Base-by-base conservation (phyloP, 2,888 invertebrate genomes). In the Scaptomyza cyrtandrae region DNA sequence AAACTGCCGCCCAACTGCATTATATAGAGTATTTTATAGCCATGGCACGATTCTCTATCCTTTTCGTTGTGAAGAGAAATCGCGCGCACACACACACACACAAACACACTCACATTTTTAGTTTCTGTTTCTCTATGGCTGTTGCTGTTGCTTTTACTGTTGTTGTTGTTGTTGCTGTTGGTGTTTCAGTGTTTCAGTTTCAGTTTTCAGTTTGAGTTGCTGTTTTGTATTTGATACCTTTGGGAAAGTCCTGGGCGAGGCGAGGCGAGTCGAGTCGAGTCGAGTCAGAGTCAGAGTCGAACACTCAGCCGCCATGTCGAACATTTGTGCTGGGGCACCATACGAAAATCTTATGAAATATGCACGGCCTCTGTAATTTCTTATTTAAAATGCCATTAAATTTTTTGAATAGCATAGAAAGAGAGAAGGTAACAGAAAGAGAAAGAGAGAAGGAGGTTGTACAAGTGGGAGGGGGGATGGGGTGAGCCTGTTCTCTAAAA, bases 301-400 rank as follows among this genome's bases (percentile, higher is more conserved):
- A 86, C 86, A 68, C 86, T 39, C 27, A 73, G 86, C 70, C 62
- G 78, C 76, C 84, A 77, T 67, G 87, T 75, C 84, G 86, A 86
- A 80, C 86, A 72, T 79, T 63, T 64, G 33, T 50, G 68, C 55
- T 45, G 62, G 49, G 66, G 63, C 73, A 75, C 75, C 62, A 86
- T 85, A 82, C 82, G 81, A 80, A 89, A 89, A 83, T 88, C 90
- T 86, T 89, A 91, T 91, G 86, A 90, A 91, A 91, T 90, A 91
- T 91, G 90, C 90, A 91, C 78, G 86, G 83, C 78, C 86, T 88
- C 87, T 87, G 89, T 90, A 91, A 91, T 91, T 91, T 91, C 91
- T 91, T 91, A 91, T 91, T 91, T 91, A 91, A 91, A 91, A 91
- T 91, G 91, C 91, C 91, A 91, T 91, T 91, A 91, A 91, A 90